Conservation (phyloP, 2,888 invertebrate species). For the Drosophila mimica region DNA sequence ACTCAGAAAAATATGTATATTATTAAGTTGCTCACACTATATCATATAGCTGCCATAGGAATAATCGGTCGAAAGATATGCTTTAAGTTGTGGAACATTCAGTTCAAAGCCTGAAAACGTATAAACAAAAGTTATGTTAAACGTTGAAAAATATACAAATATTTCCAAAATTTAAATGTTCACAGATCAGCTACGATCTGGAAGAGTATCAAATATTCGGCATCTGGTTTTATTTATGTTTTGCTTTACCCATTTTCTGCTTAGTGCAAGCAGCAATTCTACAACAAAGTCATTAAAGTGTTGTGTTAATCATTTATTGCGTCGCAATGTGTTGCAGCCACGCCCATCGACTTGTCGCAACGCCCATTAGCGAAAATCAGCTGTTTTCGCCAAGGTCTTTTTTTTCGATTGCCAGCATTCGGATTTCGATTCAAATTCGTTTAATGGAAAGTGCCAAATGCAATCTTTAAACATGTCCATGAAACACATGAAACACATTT, state of each 20-base stretch:
- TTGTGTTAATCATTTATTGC: slow-evolving; percentile 71
- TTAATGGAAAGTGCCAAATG: slow-evolving; percentile 49
- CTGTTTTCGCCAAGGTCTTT: slow-evolving; percentile 58
- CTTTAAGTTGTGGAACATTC: background rate
- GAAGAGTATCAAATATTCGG: background rate
- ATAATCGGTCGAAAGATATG: background rate
- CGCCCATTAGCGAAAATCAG: slow-evolving; percentile 66
- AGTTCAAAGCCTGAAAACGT: background rate
- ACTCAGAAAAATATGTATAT: too few species aligned
- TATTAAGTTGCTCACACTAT: background rate
- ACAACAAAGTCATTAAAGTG: slow-evolving; percentile 78
- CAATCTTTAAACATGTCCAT: slow-evolving; percentile 48
- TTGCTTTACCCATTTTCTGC: slow-evolving; percentile 25
- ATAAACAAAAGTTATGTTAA: background rate
- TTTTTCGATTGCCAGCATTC: slow-evolving; percentile 6
- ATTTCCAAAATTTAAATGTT: background rate
- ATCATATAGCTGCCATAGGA: fast-evolving
- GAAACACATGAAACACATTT: slow-evolving; percentile 65
- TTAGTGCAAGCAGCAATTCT: slow-evolving; percentile 65
- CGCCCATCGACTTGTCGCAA: slow-evolving; percentile 32
- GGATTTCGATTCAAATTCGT: slow-evolving; percentile 40
- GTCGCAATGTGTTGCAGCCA: slow-evolving; percentile 67
- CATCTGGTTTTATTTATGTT: slow-evolving; percentile 15
- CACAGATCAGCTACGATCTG: background rate
- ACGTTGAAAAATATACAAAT: background rate